These are phyloP conservation scores for Danaus melanippus DNA, from an alignment of 1,140 invertebrate species.

Conservation along the genomic window DNA sequence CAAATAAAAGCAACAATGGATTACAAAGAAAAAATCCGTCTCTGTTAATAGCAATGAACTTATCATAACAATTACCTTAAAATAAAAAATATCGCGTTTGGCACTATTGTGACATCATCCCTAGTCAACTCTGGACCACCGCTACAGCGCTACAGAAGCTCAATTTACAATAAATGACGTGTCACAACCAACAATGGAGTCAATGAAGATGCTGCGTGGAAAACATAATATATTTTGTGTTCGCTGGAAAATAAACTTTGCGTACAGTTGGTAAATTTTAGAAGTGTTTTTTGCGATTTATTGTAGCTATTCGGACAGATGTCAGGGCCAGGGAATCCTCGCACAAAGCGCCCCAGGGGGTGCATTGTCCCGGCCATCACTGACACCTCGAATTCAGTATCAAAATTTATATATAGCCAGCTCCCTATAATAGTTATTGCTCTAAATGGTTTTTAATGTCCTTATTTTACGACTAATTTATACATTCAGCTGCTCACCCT, in stretches of 20 bases:
- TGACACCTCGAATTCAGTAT: conserved; percentile 63
- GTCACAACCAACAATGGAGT: conserved; percentile 49
- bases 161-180: conserved; percentile 43
- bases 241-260: conserved; percentile 46
- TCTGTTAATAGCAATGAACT: no score
- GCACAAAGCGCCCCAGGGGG: conserved; percentile 59
- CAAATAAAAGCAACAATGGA: no score
- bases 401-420: conserved; percentile 58
- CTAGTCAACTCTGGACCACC: conserved; percentile 43
- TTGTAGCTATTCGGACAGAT: conserved; percentile 67
- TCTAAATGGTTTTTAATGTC: conserved; percentile 69
- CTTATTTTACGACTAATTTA: conserved; percentile 65
- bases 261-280: conserved; percentile 50
- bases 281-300: conserved; percentile 64
- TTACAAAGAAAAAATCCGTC: no score
- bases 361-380: conserved; percentile 54
- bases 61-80: conserved; percentile 15
- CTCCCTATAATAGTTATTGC: conserved; percentile 57
- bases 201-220: conserved; percentile 45
- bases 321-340: conserved; percentile 56
- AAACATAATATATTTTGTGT: conserved; percentile 39
- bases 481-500: conserved; percentile 59
- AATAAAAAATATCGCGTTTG: conserved; percentile 45
- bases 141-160: conserved; percentile 17
- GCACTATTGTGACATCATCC: conserved; percentile 54